Base-by-base conservation (phyloP, 2,888 invertebrate species). In the Prenolepis imparis region DNA sequence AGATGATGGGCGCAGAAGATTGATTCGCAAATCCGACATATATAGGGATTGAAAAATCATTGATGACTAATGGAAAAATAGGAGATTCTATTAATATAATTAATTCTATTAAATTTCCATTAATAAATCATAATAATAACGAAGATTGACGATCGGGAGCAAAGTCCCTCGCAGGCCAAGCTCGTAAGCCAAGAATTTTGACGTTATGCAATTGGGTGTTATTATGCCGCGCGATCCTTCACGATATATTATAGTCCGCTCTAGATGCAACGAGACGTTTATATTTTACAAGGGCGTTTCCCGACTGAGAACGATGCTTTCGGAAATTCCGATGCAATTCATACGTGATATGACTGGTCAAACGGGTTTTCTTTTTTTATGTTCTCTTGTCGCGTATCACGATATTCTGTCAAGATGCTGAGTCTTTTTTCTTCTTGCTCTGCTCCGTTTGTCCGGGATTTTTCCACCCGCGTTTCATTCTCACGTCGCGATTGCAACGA, bases 121-220 rank as follows among this genome's bases (percentile, higher is more conserved):
- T 36, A 36, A 36, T 36, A 36, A 36, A 36, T 36, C 4, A 44
- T 28, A 28, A 21, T 39, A 18, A 67, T 67, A 64, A 75, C 18
- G 28, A 75, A 75, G 36, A 28, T 77, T 39, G 12, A 66, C 24
- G 52, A 66, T 18, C 39, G 44, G 4, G 39, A 66, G 63, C 64
- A 63, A 77, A 67, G 55, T 77, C 59, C 32, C 9, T 44, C 8
- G 28, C 70, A 52, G 59, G 78, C 78, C 70, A 48, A 21, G 68
- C 36, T 32, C 44, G 15, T 44, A 78, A 59, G 78, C 44, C 78
- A 78, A 61, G 78, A 78, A 78, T 78, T 48, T 61, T n/a, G 36
- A 12, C 36, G 44, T 78, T 78, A 61, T 12, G 59, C 59, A 78
- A 78, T 48, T 32, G 44, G 15, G 18, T 6, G 36, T 70, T 70